phyloP scores from a whole-genome alignment of 2,113 vertebrate genomes.

The Oncorhynchus keta region DNA sequence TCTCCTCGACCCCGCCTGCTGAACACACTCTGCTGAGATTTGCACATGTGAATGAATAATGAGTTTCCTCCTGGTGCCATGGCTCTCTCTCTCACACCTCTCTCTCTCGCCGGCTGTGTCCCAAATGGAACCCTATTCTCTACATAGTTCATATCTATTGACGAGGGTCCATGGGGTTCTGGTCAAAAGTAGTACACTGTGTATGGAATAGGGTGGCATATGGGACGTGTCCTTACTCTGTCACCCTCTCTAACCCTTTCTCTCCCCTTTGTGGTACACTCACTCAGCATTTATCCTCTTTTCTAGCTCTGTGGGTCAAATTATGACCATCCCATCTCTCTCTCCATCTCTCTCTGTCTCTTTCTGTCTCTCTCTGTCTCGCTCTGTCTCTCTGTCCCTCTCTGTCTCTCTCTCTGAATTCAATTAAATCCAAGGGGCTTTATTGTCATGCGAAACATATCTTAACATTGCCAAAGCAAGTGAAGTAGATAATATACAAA shows the following conservation, averaged over 20 bases:
- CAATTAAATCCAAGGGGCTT: no score
- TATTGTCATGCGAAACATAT: no score
- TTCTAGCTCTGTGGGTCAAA: background rate
- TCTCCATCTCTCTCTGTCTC: background rate
- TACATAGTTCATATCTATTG: no score
- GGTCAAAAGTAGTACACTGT: no score
- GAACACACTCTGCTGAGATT: constrained; percentile 34
- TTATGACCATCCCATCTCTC: background rate
- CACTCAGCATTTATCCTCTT: background rate
- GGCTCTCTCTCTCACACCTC: background rate
- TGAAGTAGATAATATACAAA: no score
- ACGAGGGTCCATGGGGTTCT: no score
- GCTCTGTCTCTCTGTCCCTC: no score
- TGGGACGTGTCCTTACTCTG: background rate
- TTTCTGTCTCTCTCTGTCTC: no score
- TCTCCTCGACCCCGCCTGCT: constrained; percentile 18
- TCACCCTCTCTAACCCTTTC: background rate
- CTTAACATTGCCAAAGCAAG: no score
- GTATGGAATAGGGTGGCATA: no score
- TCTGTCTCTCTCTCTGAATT: no score
- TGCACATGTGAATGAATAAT: constrained; percentile 40
- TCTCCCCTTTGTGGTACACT: background rate
- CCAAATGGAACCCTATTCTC: background rate
- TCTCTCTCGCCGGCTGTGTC: constrained; percentile 6
- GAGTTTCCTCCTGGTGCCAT: constrained; percentile 3